Conservation (phyloP, 2,888 invertebrate species). For the Tetragonisca angustula region DNA sequence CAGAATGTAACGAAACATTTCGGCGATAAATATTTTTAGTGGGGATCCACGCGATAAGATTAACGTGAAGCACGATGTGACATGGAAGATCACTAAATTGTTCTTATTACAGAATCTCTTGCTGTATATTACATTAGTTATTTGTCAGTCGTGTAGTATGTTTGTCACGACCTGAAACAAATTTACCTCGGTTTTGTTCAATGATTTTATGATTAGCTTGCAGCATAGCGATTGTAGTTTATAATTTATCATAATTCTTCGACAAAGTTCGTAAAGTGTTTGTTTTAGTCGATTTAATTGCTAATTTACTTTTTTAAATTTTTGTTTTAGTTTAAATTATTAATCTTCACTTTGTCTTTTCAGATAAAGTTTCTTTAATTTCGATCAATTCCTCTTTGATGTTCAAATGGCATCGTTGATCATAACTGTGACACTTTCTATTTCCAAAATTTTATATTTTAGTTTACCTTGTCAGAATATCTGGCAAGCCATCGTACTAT, state of each 20-base stretch:
- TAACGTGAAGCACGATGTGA: conserved; percentile 14
- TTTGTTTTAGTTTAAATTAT: no score
- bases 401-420: no score
- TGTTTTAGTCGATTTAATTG: neutral
- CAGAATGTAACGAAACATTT: conserved; percentile 14
- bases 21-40: conserved; percentile 8
- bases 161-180: neutral
- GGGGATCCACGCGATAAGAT: neutral
- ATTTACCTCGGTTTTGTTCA: neutral
- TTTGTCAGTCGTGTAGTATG: conserved; percentile 2
- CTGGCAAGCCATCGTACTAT: no score
- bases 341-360: no score
- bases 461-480: no score
- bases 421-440: no score
- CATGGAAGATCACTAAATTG: conserved; percentile 17
- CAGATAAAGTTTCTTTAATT: no score
- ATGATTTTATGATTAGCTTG: neutral
- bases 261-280: neutral
- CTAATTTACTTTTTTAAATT: no score
- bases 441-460: no score
- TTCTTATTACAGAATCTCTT: conserved; percentile 13
- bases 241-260: no score
- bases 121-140: neutral
- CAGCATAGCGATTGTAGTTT: neutral
- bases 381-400: no score